Base-by-base conservation (phyloP, 2,888 invertebrate species). In the Azorinus chamasolen region DNA sequence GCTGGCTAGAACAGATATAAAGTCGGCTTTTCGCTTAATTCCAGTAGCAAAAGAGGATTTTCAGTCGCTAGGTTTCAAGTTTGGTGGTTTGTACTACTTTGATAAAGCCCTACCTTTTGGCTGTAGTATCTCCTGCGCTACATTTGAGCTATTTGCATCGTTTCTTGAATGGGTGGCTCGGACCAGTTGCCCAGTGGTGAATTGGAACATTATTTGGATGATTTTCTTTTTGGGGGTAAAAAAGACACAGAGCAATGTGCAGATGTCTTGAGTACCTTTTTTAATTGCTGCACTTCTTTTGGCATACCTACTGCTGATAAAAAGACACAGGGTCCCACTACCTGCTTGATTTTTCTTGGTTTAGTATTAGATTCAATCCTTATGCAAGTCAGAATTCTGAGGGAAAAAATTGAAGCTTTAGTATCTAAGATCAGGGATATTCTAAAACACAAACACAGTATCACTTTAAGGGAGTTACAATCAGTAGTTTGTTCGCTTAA, bases 1-100 rank as follows among this genome's bases (percentile, higher is more conserved):
- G 20, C 59, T 75, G 63, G 75, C 69, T 6, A 75, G 69, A 41
- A 50, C 59, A 3, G 74, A 74, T 48, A 63, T 74, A 12, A 64
- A 75, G 59, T 43, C 63, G 58, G 75, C 69, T 1, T 77, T 63
- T 37, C 50, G 66, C 3, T 57, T 66, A 14, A 46, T 77, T 20
- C 76, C 76, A 5, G 53, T 77, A 14, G 12, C 37, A 16, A 62
- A 55, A 39, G 1, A 10, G 1, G 68, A 72, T 45, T 58, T 62
- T 51, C 53, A 62, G 41, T 24, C 66, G 1, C 27, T 77, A 8
- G 66, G 71, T 5, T 72, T 72, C 27, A 6, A 4, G 0, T 53
- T 64, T 57, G 43, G 57, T n/a, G n/a, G 54, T 5, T 6, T 41
- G 8, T 77, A 39, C 24, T 77, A 64, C 45, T 64, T 24, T 59